Evolutionary conservation across 2,113 vertebrate genomes (phyloP).

Genomic region (Burhinus oedicnemus): DNA sequence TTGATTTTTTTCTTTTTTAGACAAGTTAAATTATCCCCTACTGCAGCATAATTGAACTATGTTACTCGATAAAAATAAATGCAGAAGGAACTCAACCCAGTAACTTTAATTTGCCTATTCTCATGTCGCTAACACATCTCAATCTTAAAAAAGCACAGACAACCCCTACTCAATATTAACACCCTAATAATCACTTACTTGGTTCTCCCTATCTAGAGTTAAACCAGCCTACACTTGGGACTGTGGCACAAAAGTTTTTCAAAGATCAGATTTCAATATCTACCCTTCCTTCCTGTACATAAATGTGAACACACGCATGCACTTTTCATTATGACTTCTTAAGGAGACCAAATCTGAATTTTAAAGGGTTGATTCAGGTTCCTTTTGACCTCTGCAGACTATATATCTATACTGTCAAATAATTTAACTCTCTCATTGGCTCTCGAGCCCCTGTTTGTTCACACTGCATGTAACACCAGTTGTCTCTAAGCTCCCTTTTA

Average conservation of each 20-base stretch:
- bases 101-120: not conserved
- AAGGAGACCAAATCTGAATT: not conserved
- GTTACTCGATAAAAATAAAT: not conserved
- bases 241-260: not conserved
- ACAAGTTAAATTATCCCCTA: not conserved
- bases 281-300: not conserved
- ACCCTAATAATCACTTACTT: not conserved
- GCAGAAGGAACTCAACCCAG: not conserved
- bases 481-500: not conserved
- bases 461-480: not conserved
- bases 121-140: not conserved
- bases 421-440: not conserved
- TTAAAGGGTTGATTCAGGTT: not conserved
- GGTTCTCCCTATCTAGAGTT: not conserved
- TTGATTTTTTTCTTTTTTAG: not conserved
- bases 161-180: not conserved
- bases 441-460: not conserved
- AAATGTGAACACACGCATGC: not conserved
- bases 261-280: not conserved
- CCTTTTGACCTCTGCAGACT: not conserved
- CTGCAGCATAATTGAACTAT: not conserved
- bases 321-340: not conserved
- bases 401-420: not conserved
- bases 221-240: not conserved
- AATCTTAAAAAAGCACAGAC: not conserved